These are phyloP conservation scores for Drosophila lacicola DNA, from an alignment of 2,888 invertebrate species.

Conservation along the genomic window DNA sequence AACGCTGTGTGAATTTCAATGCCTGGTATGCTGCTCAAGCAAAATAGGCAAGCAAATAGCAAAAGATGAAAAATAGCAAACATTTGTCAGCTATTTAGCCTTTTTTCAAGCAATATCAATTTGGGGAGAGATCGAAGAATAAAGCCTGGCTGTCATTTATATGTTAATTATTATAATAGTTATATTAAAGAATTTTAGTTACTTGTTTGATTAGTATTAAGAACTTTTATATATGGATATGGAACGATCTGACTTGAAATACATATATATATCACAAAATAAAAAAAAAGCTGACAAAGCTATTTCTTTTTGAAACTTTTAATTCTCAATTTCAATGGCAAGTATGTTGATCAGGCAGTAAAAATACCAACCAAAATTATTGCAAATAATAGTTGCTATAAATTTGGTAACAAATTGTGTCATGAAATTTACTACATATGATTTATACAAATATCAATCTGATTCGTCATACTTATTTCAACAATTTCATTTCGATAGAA, in stretches of 20 bases:
- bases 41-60: not conserved
- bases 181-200: too few relatives aligned
- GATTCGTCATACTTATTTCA: conserved; percentile 12
- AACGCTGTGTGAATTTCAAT: not conserved
- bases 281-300: too few relatives aligned
- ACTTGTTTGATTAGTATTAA: too few relatives aligned
- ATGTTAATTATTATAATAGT: too few relatives aligned
- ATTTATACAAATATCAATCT: not conserved
- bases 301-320: not conserved
- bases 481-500: not conserved
- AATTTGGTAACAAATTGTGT: not conserved
- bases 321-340: not conserved
- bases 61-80: not conserved
- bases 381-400: conserved; percentile 1
- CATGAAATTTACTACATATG: not conserved
- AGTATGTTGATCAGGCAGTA: not conserved
- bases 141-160: too few relatives aligned
- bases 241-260: too few relatives aligned
- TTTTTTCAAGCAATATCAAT: too few relatives aligned
- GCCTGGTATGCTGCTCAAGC: conserved; percentile 25
- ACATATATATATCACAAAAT: too few relatives aligned
- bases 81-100: too few relatives aligned
- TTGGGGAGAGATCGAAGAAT: too few relatives aligned
- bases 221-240: too few relatives aligned
- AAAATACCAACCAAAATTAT: not conserved